Conservation (phyloP, 2,113 vertebrate genomes). For the Corvus hawaiiensis region DNA sequence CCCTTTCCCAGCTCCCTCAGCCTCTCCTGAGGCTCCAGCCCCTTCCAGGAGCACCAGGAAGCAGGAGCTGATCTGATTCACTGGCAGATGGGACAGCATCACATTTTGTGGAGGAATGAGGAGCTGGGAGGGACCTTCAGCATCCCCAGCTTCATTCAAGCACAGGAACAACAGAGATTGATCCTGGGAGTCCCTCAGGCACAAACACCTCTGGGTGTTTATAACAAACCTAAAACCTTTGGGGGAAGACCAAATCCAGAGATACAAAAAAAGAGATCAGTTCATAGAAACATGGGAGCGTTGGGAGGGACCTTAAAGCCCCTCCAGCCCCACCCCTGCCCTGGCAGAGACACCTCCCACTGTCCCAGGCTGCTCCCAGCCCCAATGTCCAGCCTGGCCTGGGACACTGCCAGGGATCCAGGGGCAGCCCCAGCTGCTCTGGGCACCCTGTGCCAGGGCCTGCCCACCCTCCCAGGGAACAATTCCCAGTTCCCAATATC, state of each 20-base stretch:
- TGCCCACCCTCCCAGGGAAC: not conserved
- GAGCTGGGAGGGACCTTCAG: not conserved
- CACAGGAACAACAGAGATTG: fast-evolving
- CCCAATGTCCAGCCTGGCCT: not conserved
- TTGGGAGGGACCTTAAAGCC: not conserved
- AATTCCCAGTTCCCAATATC: not conserved
- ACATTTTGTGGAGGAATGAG: not conserved
- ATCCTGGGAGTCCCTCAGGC: not conserved
- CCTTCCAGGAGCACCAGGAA: not conserved
- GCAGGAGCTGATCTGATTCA: not conserved
- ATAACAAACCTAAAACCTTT: not conserved
- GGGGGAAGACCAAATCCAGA: not conserved
- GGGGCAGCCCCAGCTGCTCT: not conserved
- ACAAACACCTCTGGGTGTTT: not conserved
- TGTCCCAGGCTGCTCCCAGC: not conserved
- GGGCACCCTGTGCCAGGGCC: no score
- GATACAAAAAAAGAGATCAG: not conserved
- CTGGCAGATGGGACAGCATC: not conserved
- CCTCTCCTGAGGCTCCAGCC: not conserved
- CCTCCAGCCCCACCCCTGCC: not conserved
- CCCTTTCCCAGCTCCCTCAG: not conserved
- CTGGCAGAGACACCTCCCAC: not conserved
- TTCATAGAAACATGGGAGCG: not conserved
- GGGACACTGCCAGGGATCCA: not conserved
- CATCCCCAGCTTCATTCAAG: not conserved